Base-by-base conservation (phyloP, 2,888 invertebrate species). In the Spodoptera littoralis region DNA sequence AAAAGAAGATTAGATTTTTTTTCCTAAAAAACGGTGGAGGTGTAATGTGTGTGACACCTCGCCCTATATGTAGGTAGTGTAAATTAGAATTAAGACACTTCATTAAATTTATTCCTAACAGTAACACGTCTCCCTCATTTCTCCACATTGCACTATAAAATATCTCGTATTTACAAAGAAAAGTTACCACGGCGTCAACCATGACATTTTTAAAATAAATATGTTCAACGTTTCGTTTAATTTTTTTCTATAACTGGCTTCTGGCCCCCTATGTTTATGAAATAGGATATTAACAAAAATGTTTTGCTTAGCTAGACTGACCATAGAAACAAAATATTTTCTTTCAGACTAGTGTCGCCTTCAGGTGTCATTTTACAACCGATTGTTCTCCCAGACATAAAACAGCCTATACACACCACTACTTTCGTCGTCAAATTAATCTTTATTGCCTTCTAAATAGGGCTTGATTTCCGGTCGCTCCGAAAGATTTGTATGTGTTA, bases 281-380 rank as follows among this genome's bases (percentile, higher is more conserved):
- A 69, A 70, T 65, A 76, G 68, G 52, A 74, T 68, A 77, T 73
- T 77, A 76, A 69, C 74, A 68, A 77, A 78, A 81, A 69, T 84
- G 80, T 83, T 84, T 82, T 79, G 81, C 77, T 79, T 81, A 75
- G 76, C 72, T 80, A 74, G 66, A 74, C 74, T 74, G 64, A 61
- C 63, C 70, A 81, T 80, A 80, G 82, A 80, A 85, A 85, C 82
- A 81, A 82, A 84, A 84, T 83, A 84, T 85, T 84, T 83, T 78
- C 80, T 84, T 84, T 85, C 71, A 76, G 69, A 51, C 73, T 72
- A 73, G 71, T 76, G 70, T 79, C 72, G 78, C 70, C 77, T 80
- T 84, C 85, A 83, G 80, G 84, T 84, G 85, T 80, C 78, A 75
- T 69, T 76, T 77, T 68, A 80, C 79, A 73, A 71, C 68, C 66